phyloP scores from a whole-genome alignment of 2,888 invertebrate species.

The Lasioglossum marginatum region DNA sequence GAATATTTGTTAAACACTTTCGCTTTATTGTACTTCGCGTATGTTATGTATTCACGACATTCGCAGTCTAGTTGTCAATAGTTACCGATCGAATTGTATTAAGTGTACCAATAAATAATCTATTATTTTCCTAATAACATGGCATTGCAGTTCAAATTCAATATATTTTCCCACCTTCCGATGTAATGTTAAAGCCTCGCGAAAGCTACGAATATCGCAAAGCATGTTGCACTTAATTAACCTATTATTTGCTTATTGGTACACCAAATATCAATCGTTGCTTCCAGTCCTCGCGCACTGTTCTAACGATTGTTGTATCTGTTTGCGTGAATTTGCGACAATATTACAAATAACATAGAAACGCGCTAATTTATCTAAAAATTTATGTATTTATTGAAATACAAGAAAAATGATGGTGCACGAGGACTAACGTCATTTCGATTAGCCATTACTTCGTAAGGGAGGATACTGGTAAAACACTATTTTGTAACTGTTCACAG shows the following conservation, averaged over 20 bases:
- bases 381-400: neutral
- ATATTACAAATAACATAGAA: neutral
- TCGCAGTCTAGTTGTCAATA: neutral
- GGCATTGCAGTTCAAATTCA: neutral
- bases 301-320: neutral
- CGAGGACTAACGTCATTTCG: neutral
- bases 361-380: neutral
- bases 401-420: neutral
- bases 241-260: constrained; percentile 3
- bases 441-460: neutral
- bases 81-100: neutral
- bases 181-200: neutral
- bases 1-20: neutral
- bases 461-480: neutral
- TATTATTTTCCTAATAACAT: constrained; percentile 2
- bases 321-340: neutral
- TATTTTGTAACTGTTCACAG: neutral
- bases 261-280: neutral
- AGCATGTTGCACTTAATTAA: neutral
- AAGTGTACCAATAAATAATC: constrained; percentile 18
- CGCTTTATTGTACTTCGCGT: neutral
- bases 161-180: constrained; percentile 10
- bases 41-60: neutral
- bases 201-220: neutral
- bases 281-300: neutral